Base-by-base conservation (phyloP, 2,113 vertebrate genomes). In the Nicator chloris region DNA sequence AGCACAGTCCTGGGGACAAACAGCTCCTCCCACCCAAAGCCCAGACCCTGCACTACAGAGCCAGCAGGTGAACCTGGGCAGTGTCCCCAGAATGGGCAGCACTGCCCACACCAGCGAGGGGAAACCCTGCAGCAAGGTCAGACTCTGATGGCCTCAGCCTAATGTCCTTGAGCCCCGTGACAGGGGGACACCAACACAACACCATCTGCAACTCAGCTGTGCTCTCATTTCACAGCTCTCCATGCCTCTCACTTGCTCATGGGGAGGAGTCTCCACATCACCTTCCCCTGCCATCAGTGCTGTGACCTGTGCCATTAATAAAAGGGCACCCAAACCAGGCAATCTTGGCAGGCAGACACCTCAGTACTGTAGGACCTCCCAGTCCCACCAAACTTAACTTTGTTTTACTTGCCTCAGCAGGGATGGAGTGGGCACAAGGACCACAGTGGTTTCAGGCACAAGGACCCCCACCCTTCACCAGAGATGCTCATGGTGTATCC, bases 331-430 rank as follows among this genome's bases (percentile, higher is more conserved):
- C 75, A 44, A 47, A 44, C 4, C 1, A 4, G 27, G 15, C 15
- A 59, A 54, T 20, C 8, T 23, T 24, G 39, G 65, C 22, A 45
- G 0, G 2, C 1, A 49, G 23, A 60, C 33, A 50, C 4, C 33
- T 19, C 3, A 0, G 5, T 0, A 9, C 9, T 7, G 15, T 0
- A 37, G 47, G 35, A 33, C 22, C 51, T 71, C 51, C n/a, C 66
- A 71, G 0, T 11, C 24, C 53, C 53, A 81, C 18, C 77, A 65
- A 64, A 59, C 49, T 21, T 54, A 28, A 15, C 13, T 56, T 50
- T 7, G 18, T 3, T 35, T 37, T 33, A 15, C 9, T 8, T 57
- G 40, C 22, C 47, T 19, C 81, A 42, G 2, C 2, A 66, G 26
- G 28, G 59, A 37, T 26, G 63, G 12, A 54, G 17, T 1, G 28